Base-by-base conservation (phyloP, 2,888 invertebrate genomes). In the Prosapia bicincta region DNA sequence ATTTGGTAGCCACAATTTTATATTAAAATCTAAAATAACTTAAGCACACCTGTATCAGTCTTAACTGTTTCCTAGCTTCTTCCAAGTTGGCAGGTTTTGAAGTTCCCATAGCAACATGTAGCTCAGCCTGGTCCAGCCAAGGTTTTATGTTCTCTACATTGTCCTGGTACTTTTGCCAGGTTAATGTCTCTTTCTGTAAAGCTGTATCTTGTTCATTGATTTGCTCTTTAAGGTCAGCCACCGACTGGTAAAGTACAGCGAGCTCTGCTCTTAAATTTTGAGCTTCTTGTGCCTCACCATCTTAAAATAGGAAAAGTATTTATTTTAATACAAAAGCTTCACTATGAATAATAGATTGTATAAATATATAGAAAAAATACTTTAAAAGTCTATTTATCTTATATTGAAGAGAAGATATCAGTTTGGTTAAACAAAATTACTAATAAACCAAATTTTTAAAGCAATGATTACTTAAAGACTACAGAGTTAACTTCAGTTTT, bases 51-150 rank as follows among this genome's bases (percentile, higher is more conserved):
- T 87, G 89, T 28, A 92, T 91, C 83, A 90, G 90, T 79, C 90
- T 88, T 83, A 93, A 90, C 83, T 95, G 88, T 81, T 92, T 89
- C 78, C 91, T 88, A n/a, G 96, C 96, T 86, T 98, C 96, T 78
- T 91, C 88, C 72, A 97, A 86, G 66, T 91, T 91, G 3, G 89
- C 86, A 23, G 96, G 96, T 76, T 81, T 82, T 26, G 78, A 66
- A 26, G 77, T 84, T 26, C 91, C 90, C 78, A 88, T 88, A 23
- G 91, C 89, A 26, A 95, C 88, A 85, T 92, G 93, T n/a, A 91
- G 85, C 86, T 97, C 97, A 23, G 94, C 93, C 83, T 93, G 89
- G 83, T 96, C 94, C 75, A 98, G 90, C 93, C 96, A 95, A 0
- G 96, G 96, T 83, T 93, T 92, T 71, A 97, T 89, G 84, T 93